Conservation (phyloP, 35 echinoderm and acorn worm species). For the Apostichopus japonicus region DNA sequence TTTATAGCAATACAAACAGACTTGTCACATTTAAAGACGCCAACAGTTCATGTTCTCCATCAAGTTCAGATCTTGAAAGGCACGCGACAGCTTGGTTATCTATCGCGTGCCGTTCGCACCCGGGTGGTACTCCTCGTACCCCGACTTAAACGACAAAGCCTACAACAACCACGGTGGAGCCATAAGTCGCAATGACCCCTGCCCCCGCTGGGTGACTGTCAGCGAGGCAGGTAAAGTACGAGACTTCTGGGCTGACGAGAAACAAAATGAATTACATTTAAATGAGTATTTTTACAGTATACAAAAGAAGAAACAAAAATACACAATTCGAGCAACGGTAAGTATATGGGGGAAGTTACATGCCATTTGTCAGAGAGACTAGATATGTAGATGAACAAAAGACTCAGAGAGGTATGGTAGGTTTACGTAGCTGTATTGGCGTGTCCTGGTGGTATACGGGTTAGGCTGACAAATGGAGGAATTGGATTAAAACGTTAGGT, state of each 20-base stretch:
- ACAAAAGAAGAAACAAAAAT: not conserved
- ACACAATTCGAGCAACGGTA: not conserved
- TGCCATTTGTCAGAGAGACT: not conserved
- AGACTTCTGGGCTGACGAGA: not conserved
- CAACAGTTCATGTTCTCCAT: slow-evolving; percentile 10
- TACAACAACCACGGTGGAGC: not conserved
- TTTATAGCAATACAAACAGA: slow-evolving; percentile 1
- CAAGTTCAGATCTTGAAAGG: not conserved
- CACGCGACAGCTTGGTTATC: slow-evolving; percentile 30
- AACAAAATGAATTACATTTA: not conserved
- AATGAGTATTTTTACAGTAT: slow-evolving; percentile 4
- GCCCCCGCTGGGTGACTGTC: slow-evolving; percentile 5
- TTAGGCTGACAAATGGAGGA: too few species aligned
- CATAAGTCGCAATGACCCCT: slow-evolving; percentile 10
- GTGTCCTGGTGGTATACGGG: not conserved
- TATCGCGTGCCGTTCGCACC: slow-evolving; percentile 34
- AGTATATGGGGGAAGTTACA: not conserved
- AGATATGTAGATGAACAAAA: not conserved
- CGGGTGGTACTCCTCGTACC: slow-evolving; percentile 22
- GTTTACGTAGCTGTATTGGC: not conserved
- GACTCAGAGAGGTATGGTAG: not conserved
- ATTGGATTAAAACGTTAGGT: too few species aligned
- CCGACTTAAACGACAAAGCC: not conserved
- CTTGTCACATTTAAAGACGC: not conserved
- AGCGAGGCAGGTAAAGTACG: not conserved